Evolutionary conservation across 2,113 vertebrate species (phyloP).

Genomic region (Dicaeum eximium): DNA sequence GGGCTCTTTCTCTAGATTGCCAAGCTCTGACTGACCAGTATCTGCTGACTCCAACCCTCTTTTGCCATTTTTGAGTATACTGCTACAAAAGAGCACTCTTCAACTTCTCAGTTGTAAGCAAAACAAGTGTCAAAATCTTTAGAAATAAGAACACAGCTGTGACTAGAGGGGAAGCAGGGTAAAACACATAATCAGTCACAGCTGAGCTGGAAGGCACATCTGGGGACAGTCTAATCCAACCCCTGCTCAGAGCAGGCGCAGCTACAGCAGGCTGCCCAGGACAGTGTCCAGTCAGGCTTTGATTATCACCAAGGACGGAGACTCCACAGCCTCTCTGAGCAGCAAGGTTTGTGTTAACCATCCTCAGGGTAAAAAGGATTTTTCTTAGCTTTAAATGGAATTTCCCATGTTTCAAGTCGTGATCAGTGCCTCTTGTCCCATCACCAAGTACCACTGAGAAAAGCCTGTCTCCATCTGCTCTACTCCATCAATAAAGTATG

Average conservation of each 20-base stretch:
- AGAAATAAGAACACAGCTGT: not conserved
- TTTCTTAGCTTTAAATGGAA: not conserved
- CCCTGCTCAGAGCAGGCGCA: not conserved
- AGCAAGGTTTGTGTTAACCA: not conserved
- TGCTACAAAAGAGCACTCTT: not conserved
- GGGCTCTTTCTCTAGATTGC: not conserved
- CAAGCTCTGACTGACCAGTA: not conserved
- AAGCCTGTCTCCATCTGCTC: not conserved
- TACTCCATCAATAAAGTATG: not conserved
- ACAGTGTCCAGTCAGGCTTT: rapidly evolving
- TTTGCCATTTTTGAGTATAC: not conserved
- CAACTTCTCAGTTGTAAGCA: not conserved
- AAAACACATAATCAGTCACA: not conserved
- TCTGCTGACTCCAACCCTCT: not conserved
- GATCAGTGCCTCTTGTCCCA: not conserved
- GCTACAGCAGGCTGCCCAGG: not conserved
- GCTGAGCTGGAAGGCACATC: not conserved
- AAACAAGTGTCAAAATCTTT: not conserved
- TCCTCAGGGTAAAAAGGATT: not conserved
- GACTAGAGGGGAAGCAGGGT: not conserved
- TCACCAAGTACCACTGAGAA: not conserved
- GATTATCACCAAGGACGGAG: not conserved
- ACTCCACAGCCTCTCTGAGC: not conserved
- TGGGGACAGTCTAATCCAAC: not conserved
- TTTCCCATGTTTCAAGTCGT: not conserved